These are phyloP conservation scores for Onthophagus sagittarius DNA, from an alignment of 2,888 invertebrate species.

Conservation along the genomic window DNA sequence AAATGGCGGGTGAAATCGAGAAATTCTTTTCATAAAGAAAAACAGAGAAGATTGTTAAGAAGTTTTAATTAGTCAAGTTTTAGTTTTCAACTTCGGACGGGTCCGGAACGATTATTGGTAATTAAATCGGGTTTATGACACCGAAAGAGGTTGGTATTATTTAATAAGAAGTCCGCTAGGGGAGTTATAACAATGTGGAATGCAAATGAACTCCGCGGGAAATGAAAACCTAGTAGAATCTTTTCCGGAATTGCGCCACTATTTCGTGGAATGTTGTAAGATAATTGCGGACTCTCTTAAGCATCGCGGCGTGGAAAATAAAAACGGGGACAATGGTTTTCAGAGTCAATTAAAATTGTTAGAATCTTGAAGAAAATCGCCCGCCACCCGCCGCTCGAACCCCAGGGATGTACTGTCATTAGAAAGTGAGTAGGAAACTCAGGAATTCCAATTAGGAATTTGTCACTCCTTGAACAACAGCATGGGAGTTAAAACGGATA, in stretches of 20 bases:
- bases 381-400: background rate
- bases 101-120: background rate
- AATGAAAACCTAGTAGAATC: background rate
- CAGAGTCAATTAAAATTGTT: constrained; percentile 47
- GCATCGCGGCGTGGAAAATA: background rate
- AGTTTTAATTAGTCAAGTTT: background rate
- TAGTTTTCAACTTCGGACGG: background rate
- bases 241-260: background rate
- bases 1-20: background rate
- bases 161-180: background rate
- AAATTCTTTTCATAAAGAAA: background rate
- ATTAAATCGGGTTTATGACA: background rate
- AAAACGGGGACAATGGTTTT: background rate
- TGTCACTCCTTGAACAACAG: constrained; percentile 47
- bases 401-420: constrained; percentile 43
- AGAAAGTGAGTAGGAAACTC: constrained; percentile 42
- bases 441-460: constrained; percentile 50
- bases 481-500: constrained; percentile 33
- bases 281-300: background rate
- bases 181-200: background rate
- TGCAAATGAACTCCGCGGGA: background rate
- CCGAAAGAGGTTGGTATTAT: background rate
- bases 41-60: background rate
- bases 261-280: background rate
- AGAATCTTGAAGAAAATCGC: constrained; percentile 25